phyloP scores from a whole-genome alignment of 2,113 vertebrate genomes.

The Nymphicus hollandicus region DNA sequence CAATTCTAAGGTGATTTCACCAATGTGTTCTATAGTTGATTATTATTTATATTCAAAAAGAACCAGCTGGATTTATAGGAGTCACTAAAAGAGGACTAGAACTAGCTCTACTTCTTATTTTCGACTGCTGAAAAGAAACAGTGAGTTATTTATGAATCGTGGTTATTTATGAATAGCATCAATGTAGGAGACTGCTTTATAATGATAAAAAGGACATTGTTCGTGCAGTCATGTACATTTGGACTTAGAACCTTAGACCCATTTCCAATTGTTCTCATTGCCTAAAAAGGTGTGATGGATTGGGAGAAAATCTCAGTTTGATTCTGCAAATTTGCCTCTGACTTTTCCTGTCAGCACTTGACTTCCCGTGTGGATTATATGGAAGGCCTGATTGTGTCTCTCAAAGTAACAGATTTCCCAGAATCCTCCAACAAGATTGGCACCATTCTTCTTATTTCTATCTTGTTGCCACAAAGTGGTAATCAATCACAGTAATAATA shows the following conservation, averaged over 20 bases:
- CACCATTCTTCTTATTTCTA: background rate
- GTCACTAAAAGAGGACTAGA: background rate
- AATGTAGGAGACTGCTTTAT: background rate
- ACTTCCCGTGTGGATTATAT: background rate
- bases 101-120: background rate
- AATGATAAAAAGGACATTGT: background rate
- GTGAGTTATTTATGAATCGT: background rate
- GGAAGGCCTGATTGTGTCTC: background rate
- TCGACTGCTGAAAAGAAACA: background rate
- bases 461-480: background rate
- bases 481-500: background rate
- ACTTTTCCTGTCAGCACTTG: background rate
- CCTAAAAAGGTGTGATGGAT: background rate
- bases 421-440: background rate
- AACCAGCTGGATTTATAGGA: background rate
- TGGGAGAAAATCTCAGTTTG: background rate
- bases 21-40: background rate
- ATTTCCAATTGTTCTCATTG: background rate
- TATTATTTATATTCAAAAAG: background rate
- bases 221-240: background rate
- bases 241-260: rapidly evolving
- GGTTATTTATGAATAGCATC: background rate
- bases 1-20: background rate
- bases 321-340: background rate
- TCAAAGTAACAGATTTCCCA: background rate